Base-by-base conservation (phyloP, 2,888 invertebrate species). In the Aricia artaxerxes region DNA sequence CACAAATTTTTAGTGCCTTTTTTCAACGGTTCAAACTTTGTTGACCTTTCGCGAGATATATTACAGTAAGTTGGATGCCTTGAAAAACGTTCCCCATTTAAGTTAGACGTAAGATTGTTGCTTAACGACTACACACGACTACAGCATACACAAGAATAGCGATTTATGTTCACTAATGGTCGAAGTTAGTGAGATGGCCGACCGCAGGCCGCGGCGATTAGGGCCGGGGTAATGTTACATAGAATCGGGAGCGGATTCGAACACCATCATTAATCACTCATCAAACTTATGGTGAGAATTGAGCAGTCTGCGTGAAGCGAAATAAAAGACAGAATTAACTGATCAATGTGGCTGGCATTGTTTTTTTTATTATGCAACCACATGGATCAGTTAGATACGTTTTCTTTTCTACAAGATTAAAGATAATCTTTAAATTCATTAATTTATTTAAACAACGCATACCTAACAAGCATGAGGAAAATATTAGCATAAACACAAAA, bases 71-170 rank as follows among this genome's bases (percentile, higher is more conserved):
- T 24, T 61, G 2, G 7, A 61, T 7, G 31, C 31, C 49, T 69
- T 64, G 64, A 64, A 64, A 69, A 69, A 69, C 64, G 64, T 69
- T 31, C 31, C 31, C 64, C 64, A 69, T 69, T 69, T 69, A 69
- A 11, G 64, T 69, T 69, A 31, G 31, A 69, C 3, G 64, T 69
- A 38, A 69, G 69, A 69, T 69, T 69, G 38, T 69, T 64, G 64
- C 11, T 64, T 64, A 64, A 64, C 64, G 31, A 64, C 64, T 11
- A 64, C 31, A n/a, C 60, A 57, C n/a, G 5, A 3, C 7, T 24
- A 64, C 24, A 61, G 57, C 24, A 4, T 9, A 38, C 5, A 13
- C 9, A 4, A 69, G 24, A 4, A 35, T 35, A 35, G 69, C 16
- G 35, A 69, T 38, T 69, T 69, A 69, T 69, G 69, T 69, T 24